Conservation (phyloP, 2,888 invertebrate species). For the Anodontia alba region DNA sequence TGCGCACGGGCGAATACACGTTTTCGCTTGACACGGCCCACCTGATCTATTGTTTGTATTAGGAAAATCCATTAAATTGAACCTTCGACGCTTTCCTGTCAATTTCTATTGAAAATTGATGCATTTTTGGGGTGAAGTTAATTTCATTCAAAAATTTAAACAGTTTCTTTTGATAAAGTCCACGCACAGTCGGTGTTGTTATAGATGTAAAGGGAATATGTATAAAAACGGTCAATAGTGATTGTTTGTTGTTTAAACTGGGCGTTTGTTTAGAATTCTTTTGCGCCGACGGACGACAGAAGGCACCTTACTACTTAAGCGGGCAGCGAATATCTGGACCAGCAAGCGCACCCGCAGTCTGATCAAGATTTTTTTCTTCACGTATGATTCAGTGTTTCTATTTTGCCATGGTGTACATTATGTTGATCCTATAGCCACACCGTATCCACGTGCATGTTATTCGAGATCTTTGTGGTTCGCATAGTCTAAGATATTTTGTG, state of each 20-base stretch:
- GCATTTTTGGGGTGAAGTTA: background rate
- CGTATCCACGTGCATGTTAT: too few relatives aligned
- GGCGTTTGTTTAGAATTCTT: background rate
- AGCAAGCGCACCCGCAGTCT: too few relatives aligned
- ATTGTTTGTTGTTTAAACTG: conserved; percentile 3
- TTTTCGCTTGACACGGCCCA: too few relatives aligned
- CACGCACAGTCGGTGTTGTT: background rate
- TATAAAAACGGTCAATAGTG: background rate
- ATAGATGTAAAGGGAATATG: background rate
- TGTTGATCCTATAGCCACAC: too few relatives aligned
- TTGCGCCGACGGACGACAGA: too few relatives aligned
- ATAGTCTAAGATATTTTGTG: too few relatives aligned
- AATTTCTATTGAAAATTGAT: background rate
- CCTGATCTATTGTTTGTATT: conserved; percentile 1
- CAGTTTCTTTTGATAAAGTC: background rate
- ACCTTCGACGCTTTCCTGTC: background rate
- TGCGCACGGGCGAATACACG: background rate
- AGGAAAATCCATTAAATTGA: background rate
- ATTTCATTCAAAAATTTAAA: conserved; percentile 4
- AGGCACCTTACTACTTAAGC: too few relatives aligned
- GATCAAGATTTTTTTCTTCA: too few relatives aligned
- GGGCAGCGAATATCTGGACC: too few relatives aligned
- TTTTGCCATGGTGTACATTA: too few relatives aligned
- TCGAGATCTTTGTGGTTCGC: too few relatives aligned
- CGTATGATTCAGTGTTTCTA: too few relatives aligned